Base-by-base conservation (phyloP, 2,797 vertebrate species). In the Gallinago stenura region DNA sequence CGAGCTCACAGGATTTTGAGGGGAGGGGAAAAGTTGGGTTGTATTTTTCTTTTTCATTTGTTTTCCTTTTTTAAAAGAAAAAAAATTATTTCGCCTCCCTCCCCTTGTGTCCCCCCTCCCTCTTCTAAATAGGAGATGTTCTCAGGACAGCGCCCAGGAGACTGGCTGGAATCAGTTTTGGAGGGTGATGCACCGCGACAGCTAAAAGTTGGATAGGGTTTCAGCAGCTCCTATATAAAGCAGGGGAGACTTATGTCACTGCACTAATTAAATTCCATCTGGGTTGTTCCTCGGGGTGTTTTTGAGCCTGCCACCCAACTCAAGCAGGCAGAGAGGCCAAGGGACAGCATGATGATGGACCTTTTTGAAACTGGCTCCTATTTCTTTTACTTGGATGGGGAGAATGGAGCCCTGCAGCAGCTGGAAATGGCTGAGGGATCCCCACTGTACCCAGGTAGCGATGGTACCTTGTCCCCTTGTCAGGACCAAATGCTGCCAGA, bases 361-460 rank as follows among this genome's bases (percentile, higher is more conserved):
- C 99, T 99, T 98, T 99, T 99, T 95, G 99, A 99, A 99, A 99
- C 99, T 97, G 99, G 98, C 97, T 98, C 99, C 98, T 99, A 99
- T 98, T 99, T 99, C 97, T 99, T 99, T 97, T 99, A 99, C 84
- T 98, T 99, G 96, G 99, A 99, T 13, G 98, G 98, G 12, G 99
- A 99, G 92, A 98, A 99, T 98, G 99, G 99, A 93, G 97, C 98
- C 41, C 97, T 99, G 60, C 99, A 99, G 97, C 98, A 98, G 71
- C 94, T 99, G 98, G 99, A 99, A 96, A 98, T 99, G 97, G 97
- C 98, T 18, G 99, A 98, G 81, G 99, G 99, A 87, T 99, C 99
- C 46, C 99, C 99, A 6, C 97, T 99, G 64, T 99, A 99, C 91
- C 98, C 98, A 70, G 98, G 98, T 92, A 98, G 98, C 62, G 99